Conservation (phyloP, 2,113 vertebrate species). For the Lamprotornis superbus region DNA sequence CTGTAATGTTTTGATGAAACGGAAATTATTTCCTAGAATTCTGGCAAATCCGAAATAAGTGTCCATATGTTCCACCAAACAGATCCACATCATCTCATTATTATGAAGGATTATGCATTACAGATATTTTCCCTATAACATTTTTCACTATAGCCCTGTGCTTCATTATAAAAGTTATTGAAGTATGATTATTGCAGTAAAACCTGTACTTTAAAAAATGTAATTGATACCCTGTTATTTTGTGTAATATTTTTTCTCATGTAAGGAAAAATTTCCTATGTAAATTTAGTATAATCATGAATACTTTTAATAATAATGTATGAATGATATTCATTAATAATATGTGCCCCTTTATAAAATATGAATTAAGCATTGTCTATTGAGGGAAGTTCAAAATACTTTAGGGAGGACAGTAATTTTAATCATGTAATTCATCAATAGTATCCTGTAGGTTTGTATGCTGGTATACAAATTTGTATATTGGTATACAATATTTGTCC, state of each 20-base stretch:
- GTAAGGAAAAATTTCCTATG: background rate
- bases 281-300: background rate
- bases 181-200: background rate
- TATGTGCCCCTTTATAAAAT: background rate
- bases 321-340: background rate
- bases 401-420: background rate
- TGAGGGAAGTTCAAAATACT: background rate
- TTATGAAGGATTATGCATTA: background rate
- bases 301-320: background rate
- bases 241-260: background rate
- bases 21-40: background rate
- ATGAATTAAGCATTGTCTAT: background rate
- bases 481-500: background rate
- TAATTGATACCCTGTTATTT: background rate
- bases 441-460: background rate
- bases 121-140: background rate
- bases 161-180: background rate
- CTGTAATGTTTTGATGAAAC: background rate
- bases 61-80: background rate
- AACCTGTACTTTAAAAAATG: background rate
- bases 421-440: background rate
- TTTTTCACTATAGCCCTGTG: background rate
- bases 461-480: background rate
- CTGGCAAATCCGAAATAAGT: background rate
- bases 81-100: rapidly evolving